phyloP scores from a whole-genome alignment of 2,888 invertebrate genomes.

The Troides helena region DNA sequence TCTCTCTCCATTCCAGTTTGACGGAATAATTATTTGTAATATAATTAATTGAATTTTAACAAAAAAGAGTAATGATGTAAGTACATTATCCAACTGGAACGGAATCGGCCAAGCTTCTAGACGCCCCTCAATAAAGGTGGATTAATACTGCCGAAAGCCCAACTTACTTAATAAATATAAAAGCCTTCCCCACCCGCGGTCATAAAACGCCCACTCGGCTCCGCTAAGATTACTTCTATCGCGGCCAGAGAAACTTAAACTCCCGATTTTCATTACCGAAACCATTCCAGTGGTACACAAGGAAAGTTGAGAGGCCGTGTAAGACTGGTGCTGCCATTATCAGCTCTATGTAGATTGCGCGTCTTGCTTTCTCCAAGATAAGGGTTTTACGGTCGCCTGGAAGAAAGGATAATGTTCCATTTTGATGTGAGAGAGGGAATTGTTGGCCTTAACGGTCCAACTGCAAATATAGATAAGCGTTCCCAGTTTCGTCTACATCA shows the following conservation, averaged over 20 bases:
- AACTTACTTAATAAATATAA: constrained; percentile 82
- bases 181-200: constrained; percentile 76
- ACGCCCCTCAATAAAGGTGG: constrained; percentile 76
- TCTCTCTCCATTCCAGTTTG: too few species aligned
- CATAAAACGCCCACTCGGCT: constrained; percentile 77
- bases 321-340: constrained; percentile 66
- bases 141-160: constrained; percentile 79
- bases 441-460: constrained; percentile 56
- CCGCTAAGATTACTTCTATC: constrained; percentile 76
- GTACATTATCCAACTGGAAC: constrained; percentile 23
- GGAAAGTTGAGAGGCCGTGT: constrained; percentile 50
- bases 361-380: constrained; percentile 74
- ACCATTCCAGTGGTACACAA: constrained; percentile 37
- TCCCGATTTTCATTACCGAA: constrained; percentile 60
- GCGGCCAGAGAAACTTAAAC: constrained; percentile 54
- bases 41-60: not conserved
- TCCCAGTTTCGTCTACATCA: constrained; percentile 18
- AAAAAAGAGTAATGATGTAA: constrained; percentile 8
- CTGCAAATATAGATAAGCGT: constrained; percentile 63
- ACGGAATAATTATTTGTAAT: not conserved
- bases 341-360: constrained; percentile 79
- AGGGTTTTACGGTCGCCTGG: constrained; percentile 70
- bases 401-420: constrained; percentile 78
- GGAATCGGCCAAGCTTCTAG: constrained; percentile 54
- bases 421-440: constrained; percentile 69